A percentile compares a stretch with the other conserved stretches of the same genome.
phyloP scores from a whole-genome alignment of 2,797 vertebrate genomes.

The Sebastes minor region DNA sequence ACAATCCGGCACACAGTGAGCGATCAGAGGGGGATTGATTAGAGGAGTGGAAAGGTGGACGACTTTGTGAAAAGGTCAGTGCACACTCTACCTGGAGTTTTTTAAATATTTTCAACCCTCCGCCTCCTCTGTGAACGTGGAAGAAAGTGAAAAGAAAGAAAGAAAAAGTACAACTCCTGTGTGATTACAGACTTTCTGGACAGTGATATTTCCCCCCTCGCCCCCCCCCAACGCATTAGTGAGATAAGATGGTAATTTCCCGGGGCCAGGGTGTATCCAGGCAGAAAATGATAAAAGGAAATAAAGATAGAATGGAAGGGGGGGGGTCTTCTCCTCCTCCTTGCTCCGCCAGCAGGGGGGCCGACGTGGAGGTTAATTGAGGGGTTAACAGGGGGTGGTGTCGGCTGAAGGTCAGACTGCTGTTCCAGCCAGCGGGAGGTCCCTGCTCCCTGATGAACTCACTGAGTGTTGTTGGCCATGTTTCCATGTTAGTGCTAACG shows the following conservation, averaged over 20 bases:
- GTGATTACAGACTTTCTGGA: constrained; percentile 73
- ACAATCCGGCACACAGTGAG: constrained; percentile 76
- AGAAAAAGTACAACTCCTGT: constrained; percentile 60
- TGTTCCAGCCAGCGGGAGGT: constrained; percentile 67
- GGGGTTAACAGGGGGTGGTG: constrained; percentile 78
- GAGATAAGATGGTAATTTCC: constrained; percentile 83
- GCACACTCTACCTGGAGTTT: constrained; percentile 81
- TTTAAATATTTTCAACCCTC: constrained; percentile 55
- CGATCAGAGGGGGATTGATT: constrained; percentile 84
- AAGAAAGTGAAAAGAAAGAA: constrained; percentile 37
- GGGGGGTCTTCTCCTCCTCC: constrained; percentile 37
- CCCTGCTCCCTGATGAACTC: constrained; percentile 55
- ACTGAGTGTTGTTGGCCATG: constrained; percentile 47
- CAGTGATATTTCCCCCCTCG: constrained; percentile 62
- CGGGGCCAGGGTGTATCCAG: constrained; percentile 69
- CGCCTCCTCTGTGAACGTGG: constrained; percentile 20
- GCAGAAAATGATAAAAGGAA: constrained; percentile 79
- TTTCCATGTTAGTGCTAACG: constrained; percentile 46
- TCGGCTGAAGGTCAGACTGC: constrained; percentile 77
- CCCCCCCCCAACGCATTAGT: constrained; percentile 72
- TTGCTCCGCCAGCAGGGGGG: constrained; percentile 53
- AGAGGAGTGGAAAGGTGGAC: constrained; percentile 81
- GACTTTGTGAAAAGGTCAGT: constrained; percentile 88
- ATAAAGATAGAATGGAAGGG: constrained; percentile 52
- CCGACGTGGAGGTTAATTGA: constrained; percentile 77